phyloP scores from a whole-genome alignment of 2,797 vertebrate genomes.

The Parauchenoglanis punctatus region DNA sequence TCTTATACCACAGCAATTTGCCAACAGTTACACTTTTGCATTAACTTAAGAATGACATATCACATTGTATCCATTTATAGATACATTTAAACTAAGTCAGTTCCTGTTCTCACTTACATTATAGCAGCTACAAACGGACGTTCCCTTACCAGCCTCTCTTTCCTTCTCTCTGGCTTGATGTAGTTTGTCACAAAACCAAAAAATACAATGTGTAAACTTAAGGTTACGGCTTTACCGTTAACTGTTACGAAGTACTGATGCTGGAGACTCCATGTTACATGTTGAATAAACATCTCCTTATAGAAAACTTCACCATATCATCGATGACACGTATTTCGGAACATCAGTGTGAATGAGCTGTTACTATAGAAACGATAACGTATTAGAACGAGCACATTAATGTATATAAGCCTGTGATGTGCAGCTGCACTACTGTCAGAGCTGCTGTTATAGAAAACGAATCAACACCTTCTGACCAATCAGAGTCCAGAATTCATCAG shows the following conservation, averaged over 20 bases:
- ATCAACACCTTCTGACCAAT: neutral
- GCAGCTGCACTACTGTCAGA: neutral
- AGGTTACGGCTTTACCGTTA: too few species aligned
- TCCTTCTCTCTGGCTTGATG: too few species aligned
- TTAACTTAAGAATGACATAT: neutral
- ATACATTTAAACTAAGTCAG: neutral
- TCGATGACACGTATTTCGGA: too few species aligned
- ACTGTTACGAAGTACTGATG: too few species aligned
- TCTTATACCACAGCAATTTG: neutral
- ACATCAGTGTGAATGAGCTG: neutral
- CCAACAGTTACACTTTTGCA: neutral
- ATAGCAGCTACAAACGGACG: neutral
- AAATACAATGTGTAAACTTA: neutral
- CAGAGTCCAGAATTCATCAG: neutral
- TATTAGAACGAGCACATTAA: too few species aligned
- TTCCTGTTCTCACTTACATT: neutral
- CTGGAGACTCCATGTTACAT: too few species aligned
- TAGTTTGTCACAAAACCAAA: neutral
- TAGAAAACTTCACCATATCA: too few species aligned
- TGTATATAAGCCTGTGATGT: neutral
- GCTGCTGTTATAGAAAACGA: neutral
- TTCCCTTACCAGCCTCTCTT: neutral
- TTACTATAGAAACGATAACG: neutral
- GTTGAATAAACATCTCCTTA: too few species aligned
- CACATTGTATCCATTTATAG: neutral